Evolutionary conservation across 2,113 vertebrate genomes (phyloP).

Genomic region (Pelobates fuscus): DNA sequence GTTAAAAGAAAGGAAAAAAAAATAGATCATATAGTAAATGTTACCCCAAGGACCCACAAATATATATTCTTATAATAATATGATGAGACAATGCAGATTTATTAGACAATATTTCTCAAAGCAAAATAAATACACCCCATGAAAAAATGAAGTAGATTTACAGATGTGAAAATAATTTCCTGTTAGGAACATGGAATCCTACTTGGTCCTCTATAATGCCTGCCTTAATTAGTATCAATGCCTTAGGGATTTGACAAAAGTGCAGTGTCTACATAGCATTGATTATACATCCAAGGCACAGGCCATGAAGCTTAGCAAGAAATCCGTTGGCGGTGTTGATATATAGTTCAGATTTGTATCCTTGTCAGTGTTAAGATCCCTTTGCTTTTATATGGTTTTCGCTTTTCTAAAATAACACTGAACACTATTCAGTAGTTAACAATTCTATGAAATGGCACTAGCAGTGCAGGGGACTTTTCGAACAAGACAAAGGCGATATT

Average conservation of each 20-base stretch:
- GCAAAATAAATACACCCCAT: not conserved
- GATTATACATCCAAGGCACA: not conserved
- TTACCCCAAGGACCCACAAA: conserved; percentile 4
- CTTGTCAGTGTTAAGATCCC: not conserved
- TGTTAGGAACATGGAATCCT: not conserved
- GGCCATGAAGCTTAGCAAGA: not conserved
- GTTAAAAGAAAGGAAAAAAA: conserved; percentile 10
- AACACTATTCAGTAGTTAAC: not conserved
- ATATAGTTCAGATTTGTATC: not conserved
- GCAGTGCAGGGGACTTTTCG: too few species aligned
- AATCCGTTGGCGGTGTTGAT: not conserved
- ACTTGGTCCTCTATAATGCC: not conserved
- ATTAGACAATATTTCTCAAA: not conserved
- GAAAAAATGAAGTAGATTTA: not conserved
- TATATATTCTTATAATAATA: not conserved
- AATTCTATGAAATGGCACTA: too few species aligned
- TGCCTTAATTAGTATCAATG: conserved; percentile 16
- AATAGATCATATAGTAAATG: conserved; percentile 7
- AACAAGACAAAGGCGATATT: too few species aligned
- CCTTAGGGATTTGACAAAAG: not conserved
- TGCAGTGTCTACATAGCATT: not conserved
- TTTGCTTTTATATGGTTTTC: not conserved
- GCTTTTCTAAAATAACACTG: not conserved
- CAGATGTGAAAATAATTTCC: conserved; percentile 9
- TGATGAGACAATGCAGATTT: conserved; percentile 1